A percentile compares a stretch with the other conserved stretches of the same genome.
These are phyloP conservation scores for Tauraco hartlaubi DNA, from an alignment of 2,797 vertebrate species.

Conservation along the genomic window DNA sequence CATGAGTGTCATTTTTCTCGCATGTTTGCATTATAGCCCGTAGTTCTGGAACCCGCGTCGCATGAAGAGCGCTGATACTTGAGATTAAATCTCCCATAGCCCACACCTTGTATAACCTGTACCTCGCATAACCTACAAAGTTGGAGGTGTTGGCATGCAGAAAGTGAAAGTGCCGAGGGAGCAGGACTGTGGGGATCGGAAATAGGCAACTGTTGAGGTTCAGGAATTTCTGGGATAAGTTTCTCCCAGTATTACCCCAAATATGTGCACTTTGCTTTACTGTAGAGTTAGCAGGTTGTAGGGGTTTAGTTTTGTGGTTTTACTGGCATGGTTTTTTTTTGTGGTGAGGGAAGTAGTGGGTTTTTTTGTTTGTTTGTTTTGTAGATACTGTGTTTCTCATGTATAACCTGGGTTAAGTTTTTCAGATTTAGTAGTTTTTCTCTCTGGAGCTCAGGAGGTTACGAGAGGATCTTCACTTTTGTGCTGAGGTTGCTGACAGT, in stretches of 20 bases:
- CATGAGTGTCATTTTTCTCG: not conserved
- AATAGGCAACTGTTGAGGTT: not conserved
- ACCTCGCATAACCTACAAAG: not conserved
- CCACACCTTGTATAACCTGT: not conserved
- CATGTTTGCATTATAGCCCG: not conserved
- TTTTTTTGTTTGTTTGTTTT: not conserved
- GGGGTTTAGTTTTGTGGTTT: not conserved
- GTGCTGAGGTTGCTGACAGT: not conserved
- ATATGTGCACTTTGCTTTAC: too few relatives aligned
- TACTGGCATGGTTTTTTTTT: not conserved
- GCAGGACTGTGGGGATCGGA: not conserved
- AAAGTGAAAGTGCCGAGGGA: not conserved
- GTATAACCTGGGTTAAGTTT: not conserved
- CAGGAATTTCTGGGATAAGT: not conserved
- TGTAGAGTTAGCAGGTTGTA: not conserved
- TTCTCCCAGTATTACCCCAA: not conserved
- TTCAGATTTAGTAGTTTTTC: not conserved
- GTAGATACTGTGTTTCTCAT: not conserved
- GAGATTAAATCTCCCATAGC: not conserved
- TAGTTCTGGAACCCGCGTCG: not conserved
- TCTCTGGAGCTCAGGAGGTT: not conserved
- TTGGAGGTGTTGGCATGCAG: not conserved
- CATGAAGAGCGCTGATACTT: not conserved
- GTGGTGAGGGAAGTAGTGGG: not conserved
- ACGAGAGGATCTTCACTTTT: not conserved